These are phyloP conservation scores for Vimba vimba DNA, from an alignment of 2,113 vertebrate species.

Conservation along the genomic window DNA sequence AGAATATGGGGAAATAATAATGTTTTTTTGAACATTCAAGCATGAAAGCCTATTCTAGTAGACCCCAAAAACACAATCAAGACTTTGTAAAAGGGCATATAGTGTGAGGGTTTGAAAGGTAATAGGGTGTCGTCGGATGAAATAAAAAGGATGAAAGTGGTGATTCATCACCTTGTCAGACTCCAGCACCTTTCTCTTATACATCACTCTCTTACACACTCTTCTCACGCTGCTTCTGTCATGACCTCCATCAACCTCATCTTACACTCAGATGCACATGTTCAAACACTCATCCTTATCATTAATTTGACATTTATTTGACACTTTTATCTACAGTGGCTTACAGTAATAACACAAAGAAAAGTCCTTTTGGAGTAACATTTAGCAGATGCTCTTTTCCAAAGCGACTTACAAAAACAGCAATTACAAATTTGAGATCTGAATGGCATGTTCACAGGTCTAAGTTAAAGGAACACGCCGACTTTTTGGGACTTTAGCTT, in stretches of 20 bases:
- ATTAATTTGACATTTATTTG: not conserved
- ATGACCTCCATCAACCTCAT: not conserved
- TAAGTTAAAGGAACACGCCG: not conserved
- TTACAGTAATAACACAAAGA: slow-evolving; percentile 9
- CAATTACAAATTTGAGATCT: not conserved
- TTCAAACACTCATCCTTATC: not conserved
- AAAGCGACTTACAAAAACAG: not conserved
- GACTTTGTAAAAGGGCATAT: no score
- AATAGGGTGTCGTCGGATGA: slow-evolving; percentile 18
- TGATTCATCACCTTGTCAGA: slow-evolving; percentile 55
- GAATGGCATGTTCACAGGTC: not conserved
- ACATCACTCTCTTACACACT: slow-evolving; percentile 6
- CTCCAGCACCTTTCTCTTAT: slow-evolving; percentile 26
- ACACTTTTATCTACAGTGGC: not conserved
- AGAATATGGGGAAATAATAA: no score
- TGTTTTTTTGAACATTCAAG: no score
- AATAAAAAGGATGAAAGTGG: slow-evolving; percentile 47
- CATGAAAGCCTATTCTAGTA: no score
- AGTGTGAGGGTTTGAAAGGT: slow-evolving; percentile 13
- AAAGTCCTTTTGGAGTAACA: not conserved
- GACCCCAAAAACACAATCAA: no score
- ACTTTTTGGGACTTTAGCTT: no score
- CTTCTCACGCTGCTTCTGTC: not conserved
- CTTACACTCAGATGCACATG: slow-evolving; percentile 15
- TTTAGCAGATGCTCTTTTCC: not conserved